Evolutionary conservation across 64 coral and sea anemone species (phyloP).

Genomic region (Montipora cactus): DNA sequence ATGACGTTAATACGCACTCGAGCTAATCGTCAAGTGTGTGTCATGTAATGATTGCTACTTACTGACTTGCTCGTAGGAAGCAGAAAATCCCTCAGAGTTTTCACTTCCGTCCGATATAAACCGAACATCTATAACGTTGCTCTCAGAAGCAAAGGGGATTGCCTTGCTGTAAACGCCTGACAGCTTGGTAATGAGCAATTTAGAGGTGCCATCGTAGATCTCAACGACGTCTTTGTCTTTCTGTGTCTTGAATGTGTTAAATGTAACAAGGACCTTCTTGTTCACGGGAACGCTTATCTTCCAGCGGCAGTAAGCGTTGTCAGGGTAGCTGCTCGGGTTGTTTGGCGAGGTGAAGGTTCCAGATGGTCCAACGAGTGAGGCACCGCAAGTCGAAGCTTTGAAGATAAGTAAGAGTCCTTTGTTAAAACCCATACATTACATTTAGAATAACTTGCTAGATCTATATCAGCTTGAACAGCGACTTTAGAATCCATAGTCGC

Average conservation of each 20-base stretch:
- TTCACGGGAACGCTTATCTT: slow-evolving; percentile 82
- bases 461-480: no score
- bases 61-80: slow-evolving; percentile 87
- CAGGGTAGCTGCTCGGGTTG: slow-evolving; percentile 87
- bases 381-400: slow-evolving; percentile 79
- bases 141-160: slow-evolving; percentile 80
- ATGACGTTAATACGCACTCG: no score
- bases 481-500: no score
- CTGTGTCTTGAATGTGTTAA: slow-evolving; percentile 77
- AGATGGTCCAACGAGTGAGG: slow-evolving; percentile 61
- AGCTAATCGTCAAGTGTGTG: no score
- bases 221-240: slow-evolving; percentile 58
- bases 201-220: slow-evolving; percentile 77
- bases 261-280: slow-evolving; percentile 92
- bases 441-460: background rate
- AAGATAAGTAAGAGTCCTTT: background rate
- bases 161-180: slow-evolving; percentile 78
- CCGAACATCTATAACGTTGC: slow-evolving; percentile 78
- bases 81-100: slow-evolving; percentile 80
- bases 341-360: slow-evolving; percentile 69
- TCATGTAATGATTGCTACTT: slow-evolving; percentile 34
- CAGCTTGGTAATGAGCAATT: slow-evolving; percentile 67
- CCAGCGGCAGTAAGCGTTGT: slow-evolving; percentile 97
- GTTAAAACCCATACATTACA: background rate
- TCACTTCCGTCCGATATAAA: slow-evolving; percentile 80